Percentiles rank a stretch among this genome's conserved stretches.
Conservation (phyloP, 1,140 invertebrate species). For the Parapsyche elsis region DNA sequence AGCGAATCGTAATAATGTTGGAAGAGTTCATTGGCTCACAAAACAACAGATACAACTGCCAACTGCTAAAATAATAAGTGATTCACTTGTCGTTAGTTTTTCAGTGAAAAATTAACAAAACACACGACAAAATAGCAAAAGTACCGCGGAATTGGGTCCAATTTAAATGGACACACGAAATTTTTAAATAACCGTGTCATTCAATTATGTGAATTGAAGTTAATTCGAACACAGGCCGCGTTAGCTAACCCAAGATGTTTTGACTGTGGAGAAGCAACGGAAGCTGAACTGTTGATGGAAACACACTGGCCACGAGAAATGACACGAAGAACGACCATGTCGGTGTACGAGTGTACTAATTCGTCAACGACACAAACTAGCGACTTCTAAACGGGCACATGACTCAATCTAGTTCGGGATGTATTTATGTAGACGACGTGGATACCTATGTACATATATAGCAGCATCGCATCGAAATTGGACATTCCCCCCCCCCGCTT, state of each 20-base stretch:
- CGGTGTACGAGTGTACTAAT: background rate
- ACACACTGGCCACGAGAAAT: background rate
- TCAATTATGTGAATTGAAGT: background rate
- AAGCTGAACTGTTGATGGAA: background rate
- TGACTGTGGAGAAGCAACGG: background rate
- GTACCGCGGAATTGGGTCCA: no score
- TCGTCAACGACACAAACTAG: background rate
- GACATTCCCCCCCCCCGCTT: no score
- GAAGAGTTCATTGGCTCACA: conserved; percentile 1
- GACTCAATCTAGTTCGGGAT: background rate
- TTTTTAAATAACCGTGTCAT: background rate
- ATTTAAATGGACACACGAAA: background rate
- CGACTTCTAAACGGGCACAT: conserved; percentile 8
- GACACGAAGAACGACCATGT: background rate
- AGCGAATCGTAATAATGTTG: background rate
- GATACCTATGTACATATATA: no score
- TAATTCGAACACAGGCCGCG: background rate
- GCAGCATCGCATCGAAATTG: no score
- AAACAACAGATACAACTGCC: background rate
- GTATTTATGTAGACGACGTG: background rate
- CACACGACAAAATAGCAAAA: background rate
- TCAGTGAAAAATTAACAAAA: background rate
- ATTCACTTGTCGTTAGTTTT: conserved; percentile 1
- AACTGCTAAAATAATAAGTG: conserved; percentile 15
- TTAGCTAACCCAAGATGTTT: no score